Base-by-base conservation (phyloP, 1,140 invertebrate genomes). In the Orchesella cincta region DNA sequence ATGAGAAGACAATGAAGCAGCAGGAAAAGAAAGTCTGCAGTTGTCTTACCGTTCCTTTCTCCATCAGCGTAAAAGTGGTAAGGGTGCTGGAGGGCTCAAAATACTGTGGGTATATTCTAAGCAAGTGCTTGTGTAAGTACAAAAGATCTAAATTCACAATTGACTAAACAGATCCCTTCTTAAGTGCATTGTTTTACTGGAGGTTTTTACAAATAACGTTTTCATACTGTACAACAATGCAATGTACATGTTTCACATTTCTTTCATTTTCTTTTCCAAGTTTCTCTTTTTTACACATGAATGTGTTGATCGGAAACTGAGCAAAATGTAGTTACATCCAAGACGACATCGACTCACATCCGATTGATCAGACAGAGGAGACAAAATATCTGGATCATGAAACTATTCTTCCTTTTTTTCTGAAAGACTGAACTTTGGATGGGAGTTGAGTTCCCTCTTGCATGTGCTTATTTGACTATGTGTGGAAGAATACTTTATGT, bases 171-270 rank as follows among this genome's bases (percentile, higher is more conserved):
- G 52, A 57, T 57, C 52, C 52, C 23, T n/a, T n/a, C n/a, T 57
- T 57, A 57, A 26, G 12, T 57, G 52, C 52, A 57, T 57, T 57
- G 52, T 57, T 57, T 14, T 57, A 57, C 14, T n/a, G 8, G 52
- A 3, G 23, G 3, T 57, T 57, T 57, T 18, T 23, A 57, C 52
- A 57, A 57, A n/a, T 57, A 57, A 57, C 52, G 52, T 14, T 57
- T 57, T 57, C 23, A 8, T 57, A 57, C 67, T 76, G 75, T 52
- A 71, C 64, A 39, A 33, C 16, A 70, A 36, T 31, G 36, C 57
- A 26, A 54, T 67, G 64, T 70, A 67, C 18, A 57, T 23, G 23
- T 57, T 18, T n/a, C 5, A 18, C 39, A 18, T 5, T 57, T 8
- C 52, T 57, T n/a, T 23, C 52, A 57, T 57, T 57, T n/a, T 23